Conservation (phyloP, 2,888 invertebrate genomes). For the Nomada lathburiana region DNA sequence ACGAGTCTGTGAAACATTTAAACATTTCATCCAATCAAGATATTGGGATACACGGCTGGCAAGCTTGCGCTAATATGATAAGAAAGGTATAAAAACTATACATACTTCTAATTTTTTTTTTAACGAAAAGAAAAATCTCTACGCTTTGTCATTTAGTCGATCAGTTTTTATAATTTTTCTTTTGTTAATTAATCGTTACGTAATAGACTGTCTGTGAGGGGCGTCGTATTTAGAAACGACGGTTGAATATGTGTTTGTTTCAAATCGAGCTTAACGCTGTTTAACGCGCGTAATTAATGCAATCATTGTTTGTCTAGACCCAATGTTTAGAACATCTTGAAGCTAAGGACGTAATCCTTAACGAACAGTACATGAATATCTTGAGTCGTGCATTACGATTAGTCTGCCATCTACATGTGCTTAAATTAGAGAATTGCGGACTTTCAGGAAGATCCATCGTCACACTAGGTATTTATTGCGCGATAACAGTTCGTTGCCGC, state of each 20-base stretch:
- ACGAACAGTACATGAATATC: conserved; percentile 89
- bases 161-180: conserved; percentile 1
- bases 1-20: conserved; percentile 91
- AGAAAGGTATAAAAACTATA: conserved; percentile 87
- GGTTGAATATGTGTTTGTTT: conserved; percentile 22
- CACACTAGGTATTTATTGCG: conserved; percentile 87
- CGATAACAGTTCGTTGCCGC: conserved; percentile 42
- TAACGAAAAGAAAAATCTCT: not conserved
- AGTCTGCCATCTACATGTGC: conserved; percentile 89
- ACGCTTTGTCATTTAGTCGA: conserved; percentile 4
- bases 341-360: conserved; percentile 87
- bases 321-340: conserved; percentile 89
- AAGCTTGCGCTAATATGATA: conserved; percentile 91
- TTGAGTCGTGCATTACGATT: conserved; percentile 90
- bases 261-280: conserved; percentile 17
- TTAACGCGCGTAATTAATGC: conserved; percentile 57
- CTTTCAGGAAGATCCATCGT: conserved; percentile 91
- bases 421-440: conserved; percentile 92
- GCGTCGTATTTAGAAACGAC: not conserved
- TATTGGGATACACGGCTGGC: conserved; percentile 93
- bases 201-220: conserved; percentile 11
- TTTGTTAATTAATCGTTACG: not conserved
- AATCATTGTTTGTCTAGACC: conserved; percentile 85
- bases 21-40: conserved; percentile 91
- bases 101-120: conserved; percentile 8